A percentile compares a stretch with the other conserved stretches of the same genome.
Conservation (phyloP, 2,113 vertebrate genomes). For the Barnardius zonarius region DNA sequence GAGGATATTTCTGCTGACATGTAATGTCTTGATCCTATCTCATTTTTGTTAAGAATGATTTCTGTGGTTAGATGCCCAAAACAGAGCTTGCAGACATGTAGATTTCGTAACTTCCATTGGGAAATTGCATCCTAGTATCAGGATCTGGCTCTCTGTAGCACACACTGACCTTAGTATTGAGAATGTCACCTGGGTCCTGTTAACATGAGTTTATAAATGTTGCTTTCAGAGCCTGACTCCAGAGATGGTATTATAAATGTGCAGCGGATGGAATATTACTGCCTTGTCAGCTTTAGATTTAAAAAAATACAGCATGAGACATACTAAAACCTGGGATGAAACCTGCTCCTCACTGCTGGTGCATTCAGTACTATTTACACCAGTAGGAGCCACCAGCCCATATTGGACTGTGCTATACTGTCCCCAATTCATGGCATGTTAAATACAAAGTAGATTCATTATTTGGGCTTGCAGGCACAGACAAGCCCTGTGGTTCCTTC, state of each 20-base stretch:
- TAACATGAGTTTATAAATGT: neutral
- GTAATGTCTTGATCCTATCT: slow-evolving; percentile 46
- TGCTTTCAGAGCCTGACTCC: slow-evolving; percentile 7
- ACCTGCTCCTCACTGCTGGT: neutral
- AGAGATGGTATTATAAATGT: neutral
- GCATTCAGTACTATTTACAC: neutral
- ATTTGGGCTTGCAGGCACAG: neutral
- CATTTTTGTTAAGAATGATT: neutral
- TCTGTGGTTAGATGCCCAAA: slow-evolving; percentile 35
- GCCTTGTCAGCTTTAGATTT: neutral
- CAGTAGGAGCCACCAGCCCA: neutral
- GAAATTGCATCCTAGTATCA: neutral
- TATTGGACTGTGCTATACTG: neutral
- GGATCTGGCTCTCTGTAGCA: neutral
- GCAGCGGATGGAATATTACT: slow-evolving; percentile 9
- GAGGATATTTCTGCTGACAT: slow-evolving; percentile 50
- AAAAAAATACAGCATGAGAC: neutral
- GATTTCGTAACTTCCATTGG: neutral
- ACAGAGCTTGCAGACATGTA: neutral
- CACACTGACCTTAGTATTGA: neutral
- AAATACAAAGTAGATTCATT: neutral
- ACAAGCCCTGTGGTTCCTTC: neutral
- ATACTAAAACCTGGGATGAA: neutral
- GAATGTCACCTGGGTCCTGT: slow-evolving; percentile 5
- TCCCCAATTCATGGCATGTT: neutral